A percentile compares a stretch with the other conserved stretches of the same genome.
phyloP scores from a whole-genome alignment of 2,888 invertebrate genomes.

The Neria commutata region DNA sequence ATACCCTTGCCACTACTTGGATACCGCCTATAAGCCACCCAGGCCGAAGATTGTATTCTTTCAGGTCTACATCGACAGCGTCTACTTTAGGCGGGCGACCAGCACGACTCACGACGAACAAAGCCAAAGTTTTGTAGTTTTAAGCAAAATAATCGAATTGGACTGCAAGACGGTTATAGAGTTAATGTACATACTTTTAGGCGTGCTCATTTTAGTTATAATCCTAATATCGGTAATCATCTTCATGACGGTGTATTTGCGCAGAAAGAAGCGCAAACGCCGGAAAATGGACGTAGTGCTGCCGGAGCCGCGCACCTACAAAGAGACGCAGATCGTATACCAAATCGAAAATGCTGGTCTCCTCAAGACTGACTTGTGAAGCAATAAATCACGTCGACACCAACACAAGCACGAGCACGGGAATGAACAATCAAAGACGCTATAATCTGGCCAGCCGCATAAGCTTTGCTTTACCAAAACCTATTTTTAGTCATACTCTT shows the following conservation, averaged over 20 bases:
- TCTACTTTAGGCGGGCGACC: constrained; percentile 42
- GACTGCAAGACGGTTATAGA: constrained; percentile 51
- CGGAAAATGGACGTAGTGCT: constrained; percentile 72
- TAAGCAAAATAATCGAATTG: constrained; percentile 48
- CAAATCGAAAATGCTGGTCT: constrained; percentile 84
- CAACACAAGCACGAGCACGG: constrained; percentile 12
- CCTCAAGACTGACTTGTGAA: constrained; percentile 74
- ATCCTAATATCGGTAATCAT: constrained; percentile 60
- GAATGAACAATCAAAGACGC: constrained; percentile 16
- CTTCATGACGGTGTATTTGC: constrained; percentile 62
- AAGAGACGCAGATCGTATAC: constrained; percentile 85
- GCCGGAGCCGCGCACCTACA: constrained; percentile 81
- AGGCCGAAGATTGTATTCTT: constrained; percentile 53
- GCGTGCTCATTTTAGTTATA: constrained; percentile 63
- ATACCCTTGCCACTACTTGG: constrained; percentile 51
- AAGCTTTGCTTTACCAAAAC: constrained; percentile 30
- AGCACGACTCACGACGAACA: constrained; percentile 20
- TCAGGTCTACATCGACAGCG: constrained; percentile 45
- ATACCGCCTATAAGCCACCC: constrained; percentile 41
- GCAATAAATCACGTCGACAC: constrained; percentile 15
- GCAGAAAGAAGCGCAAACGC: constrained; percentile 67
- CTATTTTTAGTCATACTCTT: constrained; percentile 13
- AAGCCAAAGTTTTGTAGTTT: constrained; percentile 38
- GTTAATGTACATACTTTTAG: constrained; percentile 62
- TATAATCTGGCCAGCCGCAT: constrained; percentile 14